phyloP scores from a whole-genome alignment of 2,888 invertebrate genomes.

The Mythimna vitellina region DNA sequence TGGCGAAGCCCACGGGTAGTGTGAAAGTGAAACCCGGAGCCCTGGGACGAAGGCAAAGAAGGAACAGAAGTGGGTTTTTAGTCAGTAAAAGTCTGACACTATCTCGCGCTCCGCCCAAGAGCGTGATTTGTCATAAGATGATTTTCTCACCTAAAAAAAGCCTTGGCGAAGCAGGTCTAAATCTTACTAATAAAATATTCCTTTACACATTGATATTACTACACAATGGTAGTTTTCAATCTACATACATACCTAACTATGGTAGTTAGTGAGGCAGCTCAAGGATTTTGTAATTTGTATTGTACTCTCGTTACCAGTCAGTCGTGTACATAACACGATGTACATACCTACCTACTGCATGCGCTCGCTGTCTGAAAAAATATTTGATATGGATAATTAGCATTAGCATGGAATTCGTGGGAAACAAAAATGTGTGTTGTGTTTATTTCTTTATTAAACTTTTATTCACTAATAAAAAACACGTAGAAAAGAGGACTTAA shows the following conservation, averaged over 20 bases:
- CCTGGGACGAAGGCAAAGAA: no score
- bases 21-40: no score
- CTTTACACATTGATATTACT: constrained; percentile 11
- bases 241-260: not conserved
- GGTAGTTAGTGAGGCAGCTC: constrained; percentile 13
- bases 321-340: not conserved
- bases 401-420: not conserved
- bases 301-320: constrained; percentile 14
- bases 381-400: not conserved
- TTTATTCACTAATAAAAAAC: no score
- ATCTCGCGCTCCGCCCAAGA: no score
- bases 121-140: no score
- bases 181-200: not conserved
- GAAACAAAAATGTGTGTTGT: not conserved
- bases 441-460: no score
- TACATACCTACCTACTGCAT: not conserved
- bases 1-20: no score
- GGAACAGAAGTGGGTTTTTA: no score
- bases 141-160: no score
- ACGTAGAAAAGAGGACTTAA: no score
- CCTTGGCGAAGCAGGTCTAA: not conserved
- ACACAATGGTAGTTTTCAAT: constrained; percentile 20
- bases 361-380: not conserved
- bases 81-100: no score
- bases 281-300: constrained; percentile 41